These are phyloP conservation scores for Macrocentrus cingulum DNA, from an alignment of 1,140 invertebrate genomes.

Conservation along the genomic window DNA sequence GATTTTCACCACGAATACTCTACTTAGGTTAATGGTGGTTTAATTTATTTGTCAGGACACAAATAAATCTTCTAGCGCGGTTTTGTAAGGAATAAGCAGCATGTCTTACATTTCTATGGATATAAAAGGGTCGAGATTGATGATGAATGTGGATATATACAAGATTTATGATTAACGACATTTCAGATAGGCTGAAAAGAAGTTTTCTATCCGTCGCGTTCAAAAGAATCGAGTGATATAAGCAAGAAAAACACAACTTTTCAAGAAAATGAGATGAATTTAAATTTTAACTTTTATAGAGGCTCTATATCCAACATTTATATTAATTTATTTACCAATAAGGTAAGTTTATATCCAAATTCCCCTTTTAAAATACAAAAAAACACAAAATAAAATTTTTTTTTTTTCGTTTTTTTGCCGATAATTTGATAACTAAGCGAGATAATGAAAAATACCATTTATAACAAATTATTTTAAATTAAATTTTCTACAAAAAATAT, in stretches of 20 bases:
- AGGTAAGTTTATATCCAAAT: no score
- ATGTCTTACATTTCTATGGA: background rate
- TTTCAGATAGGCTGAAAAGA: constrained; percentile 1
- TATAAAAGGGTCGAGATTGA: background rate
- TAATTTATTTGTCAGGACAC: background rate
- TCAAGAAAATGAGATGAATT: no score
- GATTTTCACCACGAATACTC: background rate
- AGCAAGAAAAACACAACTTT: background rate
- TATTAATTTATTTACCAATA: no score
- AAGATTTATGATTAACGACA: constrained; percentile 16
- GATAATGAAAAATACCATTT: no score
- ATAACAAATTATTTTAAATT: no score
- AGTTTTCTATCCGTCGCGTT: background rate
- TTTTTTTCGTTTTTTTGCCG: no score
- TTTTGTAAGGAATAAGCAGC: background rate
- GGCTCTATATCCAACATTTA: no score
- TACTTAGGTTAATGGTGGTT: background rate
- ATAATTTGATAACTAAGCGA: no score
- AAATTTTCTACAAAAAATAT: no score
- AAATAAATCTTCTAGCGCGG: background rate
- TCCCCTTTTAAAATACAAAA: no score
- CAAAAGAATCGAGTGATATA: background rate
- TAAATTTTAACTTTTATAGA: no score
- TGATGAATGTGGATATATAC: background rate
- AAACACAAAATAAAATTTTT: no score